Evolutionary conservation across 2,797 vertebrate genomes (phyloP), one percentile per base, ranked within the genome.

Genomic region (Sitta carolinensis): DNA sequence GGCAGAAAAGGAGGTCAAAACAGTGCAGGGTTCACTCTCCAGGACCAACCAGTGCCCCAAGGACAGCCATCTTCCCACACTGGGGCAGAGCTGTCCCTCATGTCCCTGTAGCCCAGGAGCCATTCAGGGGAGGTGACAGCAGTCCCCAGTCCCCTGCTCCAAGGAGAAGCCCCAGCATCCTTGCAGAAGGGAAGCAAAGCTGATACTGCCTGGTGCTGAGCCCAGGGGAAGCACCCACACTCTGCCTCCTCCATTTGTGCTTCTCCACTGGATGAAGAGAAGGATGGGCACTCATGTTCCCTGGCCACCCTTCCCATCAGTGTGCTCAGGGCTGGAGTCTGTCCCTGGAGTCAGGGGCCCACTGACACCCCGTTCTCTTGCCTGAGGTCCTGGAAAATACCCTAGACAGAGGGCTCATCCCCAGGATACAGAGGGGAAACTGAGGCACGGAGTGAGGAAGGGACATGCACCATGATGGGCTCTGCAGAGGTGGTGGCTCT

Each of bases 401-500:
- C 54, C 58, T 2, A 4, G 27, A 59, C 13, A 78, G 32, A 9
- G 4, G 8, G 29, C 20, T 59, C 32, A n/a, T 26, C 16, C 32
- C 20, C 26, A 26, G 47, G 12, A 22, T 2, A 20, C 16, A 16
- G 50, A 1, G 5, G 48, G 36, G 58, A 74, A 82, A 89, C 58
- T 27, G 88, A 89, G 70, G 86, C 79, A 83, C 1, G 0, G 54
- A 52, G 45, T 0, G 0, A 51, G 36, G 10, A 4, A 9, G 66
- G 57, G 62, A 36, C 0, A 0, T 17, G 30, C 16, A 18, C 1
- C 1, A 10, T 6, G 38, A 26, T 1, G 22, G 48, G 40, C 7
- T 47, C 29, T 54, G 52, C 54, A 51, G 36, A 22, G 27, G 5
- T 1, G 4, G 30, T 47, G n/a, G 27, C n/a, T 75, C 76, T 57